These are phyloP conservation scores for Lutra lutra DNA, from an alignment of 2,797 vertebrate species.

Conservation along the genomic window DNA sequence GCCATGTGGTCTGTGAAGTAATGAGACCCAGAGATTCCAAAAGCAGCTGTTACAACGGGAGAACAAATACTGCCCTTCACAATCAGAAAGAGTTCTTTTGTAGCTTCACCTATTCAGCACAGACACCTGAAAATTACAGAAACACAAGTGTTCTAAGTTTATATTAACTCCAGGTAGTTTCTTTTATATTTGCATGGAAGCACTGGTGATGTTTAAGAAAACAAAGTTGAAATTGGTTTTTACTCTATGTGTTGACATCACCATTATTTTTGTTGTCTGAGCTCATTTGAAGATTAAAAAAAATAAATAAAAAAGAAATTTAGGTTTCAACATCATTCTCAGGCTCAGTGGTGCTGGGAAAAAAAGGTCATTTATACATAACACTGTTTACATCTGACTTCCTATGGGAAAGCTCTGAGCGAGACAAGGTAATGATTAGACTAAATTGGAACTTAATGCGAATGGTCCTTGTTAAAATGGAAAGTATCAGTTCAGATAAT, in stretches of 20 bases:
- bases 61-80: not conserved
- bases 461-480: slow-evolving; percentile 57
- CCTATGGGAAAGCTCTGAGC: slow-evolving; percentile 8
- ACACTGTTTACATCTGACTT: slow-evolving; percentile 53
- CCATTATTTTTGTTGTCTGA: not conserved
- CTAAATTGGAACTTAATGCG: slow-evolving; percentile 49
- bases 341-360: not conserved
- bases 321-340: slow-evolving; percentile 33
- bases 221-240: not conserved
- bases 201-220: not conserved
- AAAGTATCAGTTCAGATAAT: slow-evolving; percentile 30
- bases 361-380: slow-evolving; percentile 24
- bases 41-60: not conserved
- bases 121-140: not conserved
- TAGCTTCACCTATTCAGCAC: not conserved
- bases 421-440: slow-evolving; percentile 60
- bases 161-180: not conserved
- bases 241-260: not conserved
- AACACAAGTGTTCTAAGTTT: not conserved
- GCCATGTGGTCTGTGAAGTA: not conserved
- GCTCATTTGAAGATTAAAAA: not conserved
- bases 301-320: slow-evolving; percentile 41
- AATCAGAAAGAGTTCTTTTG: not conserved
- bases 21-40: not conserved
- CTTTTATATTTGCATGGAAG: not conserved